Conservation (phyloP, 2,113 vertebrate genomes). For the Prionailurus bengalensis region DNA sequence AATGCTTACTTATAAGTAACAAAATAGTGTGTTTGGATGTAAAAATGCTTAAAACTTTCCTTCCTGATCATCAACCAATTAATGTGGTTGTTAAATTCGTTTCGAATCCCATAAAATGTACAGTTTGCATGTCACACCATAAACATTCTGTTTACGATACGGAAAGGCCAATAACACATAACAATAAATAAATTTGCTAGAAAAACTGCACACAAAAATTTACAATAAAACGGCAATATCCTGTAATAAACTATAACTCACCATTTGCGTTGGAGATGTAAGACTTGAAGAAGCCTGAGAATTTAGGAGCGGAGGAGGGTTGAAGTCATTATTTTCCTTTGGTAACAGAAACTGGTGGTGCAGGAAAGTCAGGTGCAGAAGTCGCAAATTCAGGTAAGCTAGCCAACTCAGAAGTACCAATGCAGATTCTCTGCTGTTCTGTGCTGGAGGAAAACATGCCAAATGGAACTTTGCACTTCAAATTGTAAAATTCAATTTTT, state of each 20-base stretch:
- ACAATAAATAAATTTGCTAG: slow-evolving; percentile 42
- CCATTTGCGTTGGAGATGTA: not conserved
- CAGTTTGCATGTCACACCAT: not conserved
- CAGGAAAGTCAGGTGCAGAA: not conserved
- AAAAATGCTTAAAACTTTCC: slow-evolving; percentile 32
- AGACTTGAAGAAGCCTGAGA: not conserved
- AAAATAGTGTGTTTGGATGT: not conserved
- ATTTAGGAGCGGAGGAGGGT: not conserved
- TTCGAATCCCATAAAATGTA: slow-evolving; percentile 51
- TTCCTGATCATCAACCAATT: slow-evolving; percentile 44
- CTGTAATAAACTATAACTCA: slow-evolving; percentile 20
- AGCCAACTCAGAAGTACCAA: not conserved
- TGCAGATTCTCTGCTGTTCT: not conserved
- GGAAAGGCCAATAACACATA: not conserved
- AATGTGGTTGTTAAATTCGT: slow-evolving; percentile 42
- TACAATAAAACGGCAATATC: slow-evolving; percentile 51
- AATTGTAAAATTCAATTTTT: not conserved
- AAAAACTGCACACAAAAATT: not conserved
- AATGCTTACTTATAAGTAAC: not conserved
- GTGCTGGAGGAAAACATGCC: not conserved
- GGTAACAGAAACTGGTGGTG: not conserved
- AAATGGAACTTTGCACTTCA: not conserved
- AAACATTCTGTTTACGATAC: not conserved
- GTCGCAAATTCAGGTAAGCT: not conserved
- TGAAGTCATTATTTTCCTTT: not conserved